These are phyloP conservation scores for Zapus hudsonius DNA, from an alignment of 2,113 vertebrate species.

Conservation along the genomic window DNA sequence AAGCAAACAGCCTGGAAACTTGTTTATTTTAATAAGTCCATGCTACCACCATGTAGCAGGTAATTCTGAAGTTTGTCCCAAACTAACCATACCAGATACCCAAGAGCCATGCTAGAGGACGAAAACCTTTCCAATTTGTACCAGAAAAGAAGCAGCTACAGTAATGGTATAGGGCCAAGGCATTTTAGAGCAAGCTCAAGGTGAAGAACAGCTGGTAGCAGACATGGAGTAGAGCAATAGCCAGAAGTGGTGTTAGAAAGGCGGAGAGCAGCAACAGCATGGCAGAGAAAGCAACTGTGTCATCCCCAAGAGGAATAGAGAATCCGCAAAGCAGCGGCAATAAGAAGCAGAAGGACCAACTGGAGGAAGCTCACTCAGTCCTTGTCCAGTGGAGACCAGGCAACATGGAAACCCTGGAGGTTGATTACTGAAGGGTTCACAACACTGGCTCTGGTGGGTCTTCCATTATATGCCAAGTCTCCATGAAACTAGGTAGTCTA, in stretches of 20 bases:
- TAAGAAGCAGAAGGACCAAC: background rate
- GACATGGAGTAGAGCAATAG: background rate
- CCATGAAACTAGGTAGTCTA: background rate
- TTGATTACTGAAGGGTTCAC: background rate
- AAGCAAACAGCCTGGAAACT: slow-evolving; percentile 32
- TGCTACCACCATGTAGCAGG: background rate
- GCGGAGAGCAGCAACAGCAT: background rate
- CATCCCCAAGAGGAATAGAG: background rate
- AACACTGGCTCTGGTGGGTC: background rate
- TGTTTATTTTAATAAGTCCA: slow-evolving; percentile 42
- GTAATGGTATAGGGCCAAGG: background rate
- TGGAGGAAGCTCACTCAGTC: background rate
- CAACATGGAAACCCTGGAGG: background rate
- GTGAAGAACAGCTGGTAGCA: background rate
- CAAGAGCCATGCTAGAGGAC: background rate
- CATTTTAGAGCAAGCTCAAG: background rate
- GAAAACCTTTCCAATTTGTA: slow-evolving; percentile 38
- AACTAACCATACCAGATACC: slow-evolving; percentile 38
- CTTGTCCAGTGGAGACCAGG: background rate
- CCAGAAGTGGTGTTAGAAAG: background rate
- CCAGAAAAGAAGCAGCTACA: slow-evolving; percentile 35
- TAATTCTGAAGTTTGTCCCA: slow-evolving; percentile 54
- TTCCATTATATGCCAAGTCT: background rate
- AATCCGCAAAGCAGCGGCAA: background rate
- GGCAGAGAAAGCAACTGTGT: rapidly evolving